phyloP scores from a whole-genome alignment of 2,113 vertebrate species.

The Motacilla tschutschensis region DNA sequence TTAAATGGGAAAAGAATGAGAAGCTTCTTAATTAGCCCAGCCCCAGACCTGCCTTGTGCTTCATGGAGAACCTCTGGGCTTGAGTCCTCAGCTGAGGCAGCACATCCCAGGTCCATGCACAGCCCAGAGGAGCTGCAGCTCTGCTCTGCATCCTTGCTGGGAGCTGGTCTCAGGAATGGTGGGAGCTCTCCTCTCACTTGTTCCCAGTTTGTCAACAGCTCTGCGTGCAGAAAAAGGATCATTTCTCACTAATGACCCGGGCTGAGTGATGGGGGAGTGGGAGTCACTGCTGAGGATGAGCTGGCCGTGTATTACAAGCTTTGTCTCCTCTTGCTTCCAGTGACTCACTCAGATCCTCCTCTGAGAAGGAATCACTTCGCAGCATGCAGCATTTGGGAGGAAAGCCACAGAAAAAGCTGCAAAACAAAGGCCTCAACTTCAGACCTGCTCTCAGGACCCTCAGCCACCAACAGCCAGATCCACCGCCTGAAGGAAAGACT shows the following conservation, averaged over 20 bases:
- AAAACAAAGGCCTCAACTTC: not conserved
- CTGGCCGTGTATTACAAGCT: not conserved
- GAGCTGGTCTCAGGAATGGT: not conserved
- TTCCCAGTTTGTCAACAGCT: not conserved
- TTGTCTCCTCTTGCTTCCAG: slow-evolving; percentile 42
- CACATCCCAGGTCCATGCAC: not conserved
- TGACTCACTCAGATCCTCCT: slow-evolving; percentile 58
- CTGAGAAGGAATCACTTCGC: slow-evolving; percentile 41
- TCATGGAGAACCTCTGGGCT: not conserved
- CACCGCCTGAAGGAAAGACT: not conserved
- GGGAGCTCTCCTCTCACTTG: not conserved
- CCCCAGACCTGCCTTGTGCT: not conserved
- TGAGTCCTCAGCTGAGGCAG: not conserved
- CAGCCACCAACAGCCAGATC: not conserved
- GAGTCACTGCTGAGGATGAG: slow-evolving; percentile 43
- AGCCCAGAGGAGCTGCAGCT: not conserved
- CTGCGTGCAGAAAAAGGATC: not conserved
- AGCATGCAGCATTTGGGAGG: not conserved
- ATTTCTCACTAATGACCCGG: not conserved
- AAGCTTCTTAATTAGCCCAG: not conserved
- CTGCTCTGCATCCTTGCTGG: not conserved
- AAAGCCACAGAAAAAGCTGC: slow-evolving; percentile 20
- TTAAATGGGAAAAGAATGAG: not conserved
- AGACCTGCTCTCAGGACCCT: not conserved
- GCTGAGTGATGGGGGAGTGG: slow-evolving; percentile 14